phyloP scores from a whole-genome alignment of 2,888 invertebrate genomes.

The Cremastinae sp. region DNA sequence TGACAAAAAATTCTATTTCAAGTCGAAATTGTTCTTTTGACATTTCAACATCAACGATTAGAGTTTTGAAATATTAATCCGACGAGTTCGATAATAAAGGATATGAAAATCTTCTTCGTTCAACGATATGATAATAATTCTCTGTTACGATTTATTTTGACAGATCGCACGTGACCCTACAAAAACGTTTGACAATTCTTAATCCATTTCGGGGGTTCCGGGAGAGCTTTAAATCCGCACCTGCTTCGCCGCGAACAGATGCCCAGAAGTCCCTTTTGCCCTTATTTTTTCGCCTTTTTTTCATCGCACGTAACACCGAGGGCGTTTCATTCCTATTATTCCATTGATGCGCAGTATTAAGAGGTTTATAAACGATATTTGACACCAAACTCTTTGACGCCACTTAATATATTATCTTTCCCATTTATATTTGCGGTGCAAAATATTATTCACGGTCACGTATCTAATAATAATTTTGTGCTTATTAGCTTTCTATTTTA shows the following conservation, averaged over 20 bases:
- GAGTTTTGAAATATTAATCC: slow-evolving; percentile 38
- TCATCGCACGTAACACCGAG: slow-evolving; percentile 30
- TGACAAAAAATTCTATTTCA: too few species aligned
- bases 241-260: slow-evolving; percentile 71
- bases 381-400: slow-evolving; percentile 48
- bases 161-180: slow-evolving; percentile 78
- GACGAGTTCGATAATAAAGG: slow-evolving; percentile 5
- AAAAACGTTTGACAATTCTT: slow-evolving; percentile 74
- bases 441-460: slow-evolving; percentile 55
- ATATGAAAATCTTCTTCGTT: slow-evolving; percentile 28
- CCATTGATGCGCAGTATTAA: slow-evolving; percentile 51
- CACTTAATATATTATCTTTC: slow-evolving; percentile 37
- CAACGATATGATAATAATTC: slow-evolving; percentile 67
- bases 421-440: slow-evolving; percentile 8
- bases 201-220: slow-evolving; percentile 70
- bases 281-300: slow-evolving; percentile 31
- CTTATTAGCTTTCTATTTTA: not conserved
- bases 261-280: slow-evolving; percentile 48
- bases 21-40: too few species aligned
- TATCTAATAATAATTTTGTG: slow-evolving; percentile 19
- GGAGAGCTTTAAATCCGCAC: slow-evolving; percentile 70
- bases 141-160: slow-evolving; percentile 78
- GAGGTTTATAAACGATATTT: slow-evolving; percentile 59
- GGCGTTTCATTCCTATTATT: slow-evolving; percentile 57
- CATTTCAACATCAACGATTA: slow-evolving; percentile 42